Evolutionary conservation across 2,888 invertebrate genomes (phyloP).

Genomic region (Nemurella pictetii): DNA sequence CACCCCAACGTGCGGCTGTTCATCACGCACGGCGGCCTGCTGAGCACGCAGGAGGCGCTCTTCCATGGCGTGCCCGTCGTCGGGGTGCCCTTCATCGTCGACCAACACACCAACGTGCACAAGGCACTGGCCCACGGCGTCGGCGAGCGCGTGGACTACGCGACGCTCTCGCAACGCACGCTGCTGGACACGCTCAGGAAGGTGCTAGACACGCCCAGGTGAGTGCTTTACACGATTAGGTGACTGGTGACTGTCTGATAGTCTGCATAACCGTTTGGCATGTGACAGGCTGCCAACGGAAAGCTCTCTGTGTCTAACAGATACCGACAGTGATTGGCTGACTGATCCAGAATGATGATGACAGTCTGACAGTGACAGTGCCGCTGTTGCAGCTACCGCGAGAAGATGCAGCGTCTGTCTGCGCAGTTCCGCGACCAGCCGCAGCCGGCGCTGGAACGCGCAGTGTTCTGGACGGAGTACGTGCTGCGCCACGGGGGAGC

Average conservation of each 20-base stretch:
- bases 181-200: slow-evolving; percentile 45
- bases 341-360: too few species aligned
- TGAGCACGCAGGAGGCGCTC: slow-evolving; percentile 57
- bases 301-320: too few species aligned
- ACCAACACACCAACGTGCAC: slow-evolving; percentile 51
- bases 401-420: too few species aligned
- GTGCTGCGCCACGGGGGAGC: neutral
- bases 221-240: too few species aligned
- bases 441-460: too few species aligned
- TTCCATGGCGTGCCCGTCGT: slow-evolving; percentile 56
- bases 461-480: neutral
- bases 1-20: slow-evolving; percentile 55
- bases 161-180: slow-evolving; percentile 44
- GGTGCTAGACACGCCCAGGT: slow-evolving; percentile 47
- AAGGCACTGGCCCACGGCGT: slow-evolving; percentile 47
- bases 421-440: too few species aligned
- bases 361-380: too few species aligned
- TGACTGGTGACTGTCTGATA: too few species aligned
- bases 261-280: too few species aligned
- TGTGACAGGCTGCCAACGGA: too few species aligned
- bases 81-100: slow-evolving; percentile 60
- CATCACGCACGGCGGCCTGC: slow-evolving; percentile 56
- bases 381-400: too few species aligned
- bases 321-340: too few species aligned
- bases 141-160: slow-evolving; percentile 46